Conservation (phyloP, 2,113 vertebrate genomes). For the Ageneiosus marmoratus region DNA sequence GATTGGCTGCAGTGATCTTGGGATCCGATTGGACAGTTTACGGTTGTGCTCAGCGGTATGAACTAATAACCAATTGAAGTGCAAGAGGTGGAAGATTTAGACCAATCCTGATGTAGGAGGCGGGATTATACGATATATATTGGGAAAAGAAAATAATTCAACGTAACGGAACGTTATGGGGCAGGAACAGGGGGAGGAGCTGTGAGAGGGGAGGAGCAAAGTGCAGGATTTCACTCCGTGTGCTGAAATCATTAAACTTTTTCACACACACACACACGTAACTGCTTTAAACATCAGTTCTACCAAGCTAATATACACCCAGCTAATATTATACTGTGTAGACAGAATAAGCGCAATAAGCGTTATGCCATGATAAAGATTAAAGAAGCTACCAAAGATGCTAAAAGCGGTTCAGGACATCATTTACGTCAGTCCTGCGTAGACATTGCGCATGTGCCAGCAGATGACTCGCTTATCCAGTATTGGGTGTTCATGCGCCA, state of each 20-base stretch:
- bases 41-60: background rate
- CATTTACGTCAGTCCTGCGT: constrained; percentile 47
- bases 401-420: background rate
- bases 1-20: background rate
- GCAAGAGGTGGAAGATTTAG: background rate
- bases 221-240: constrained; percentile 22
- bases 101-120: background rate
- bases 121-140: background rate
- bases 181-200: background rate
- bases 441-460: constrained; percentile 39
- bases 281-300: background rate
- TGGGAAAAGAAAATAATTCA: constrained; percentile 25
- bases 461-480: background rate
- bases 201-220: constrained; percentile 53
- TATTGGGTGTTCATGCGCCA: constrained; percentile 10
- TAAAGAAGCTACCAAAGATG: constrained; percentile 2
- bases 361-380: background rate
- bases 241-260: constrained; percentile 3
- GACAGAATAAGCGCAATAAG: background rate
- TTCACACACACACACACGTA: background rate
- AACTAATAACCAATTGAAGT: background rate
- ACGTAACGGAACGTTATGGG: constrained; percentile 37
- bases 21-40: background rate
- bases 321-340: background rate
- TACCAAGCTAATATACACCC: background rate